Evolutionary conservation across 2,888 invertebrate genomes (phyloP).

Genomic region (Stomorhina lunata): DNA sequence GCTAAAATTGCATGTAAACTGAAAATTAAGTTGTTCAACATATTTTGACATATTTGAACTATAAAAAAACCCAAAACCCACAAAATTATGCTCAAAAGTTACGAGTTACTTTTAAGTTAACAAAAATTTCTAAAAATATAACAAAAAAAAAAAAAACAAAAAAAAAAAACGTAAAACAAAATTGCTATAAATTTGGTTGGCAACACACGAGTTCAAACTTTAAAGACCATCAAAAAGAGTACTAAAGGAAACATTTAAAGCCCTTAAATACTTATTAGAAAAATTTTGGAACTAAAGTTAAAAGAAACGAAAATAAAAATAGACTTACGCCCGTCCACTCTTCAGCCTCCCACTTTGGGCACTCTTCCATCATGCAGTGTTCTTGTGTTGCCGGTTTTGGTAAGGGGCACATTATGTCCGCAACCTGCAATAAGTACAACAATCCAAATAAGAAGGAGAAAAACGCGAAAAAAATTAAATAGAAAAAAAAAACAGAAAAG

Average conservation of each 20-base stretch:
- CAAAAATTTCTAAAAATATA: slow-evolving; percentile 13
- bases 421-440: slow-evolving; percentile 81
- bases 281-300: background rate
- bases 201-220: background rate
- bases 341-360: slow-evolving; percentile 92
- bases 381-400: slow-evolving; percentile 90
- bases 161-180: background rate
- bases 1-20: slow-evolving; percentile 42
- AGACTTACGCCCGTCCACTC: slow-evolving; percentile 94
- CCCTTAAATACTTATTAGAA: slow-evolving; percentile 27
- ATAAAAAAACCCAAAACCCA: background rate
- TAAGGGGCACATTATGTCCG: slow-evolving; percentile 87
- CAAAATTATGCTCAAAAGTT: slow-evolving; percentile 26
- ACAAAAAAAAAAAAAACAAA: background rate
- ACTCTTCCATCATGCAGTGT: slow-evolving; percentile 90
- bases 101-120: slow-evolving; percentile 41
- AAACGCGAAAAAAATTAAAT: background rate
- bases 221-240: background rate
- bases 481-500: slow-evolving; percentile 4
- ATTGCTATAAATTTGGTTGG: background rate
- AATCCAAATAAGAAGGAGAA: slow-evolving; percentile 34
- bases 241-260: background rate
- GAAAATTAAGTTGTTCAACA: slow-evolving; percentile 50
- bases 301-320: background rate
- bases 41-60: slow-evolving; percentile 8